Percentiles rank a stretch among this genome's conserved stretches.
Evolutionary conservation across 2,797 vertebrate species (phyloP).

Genomic region (Astyanax mexicanus): DNA sequence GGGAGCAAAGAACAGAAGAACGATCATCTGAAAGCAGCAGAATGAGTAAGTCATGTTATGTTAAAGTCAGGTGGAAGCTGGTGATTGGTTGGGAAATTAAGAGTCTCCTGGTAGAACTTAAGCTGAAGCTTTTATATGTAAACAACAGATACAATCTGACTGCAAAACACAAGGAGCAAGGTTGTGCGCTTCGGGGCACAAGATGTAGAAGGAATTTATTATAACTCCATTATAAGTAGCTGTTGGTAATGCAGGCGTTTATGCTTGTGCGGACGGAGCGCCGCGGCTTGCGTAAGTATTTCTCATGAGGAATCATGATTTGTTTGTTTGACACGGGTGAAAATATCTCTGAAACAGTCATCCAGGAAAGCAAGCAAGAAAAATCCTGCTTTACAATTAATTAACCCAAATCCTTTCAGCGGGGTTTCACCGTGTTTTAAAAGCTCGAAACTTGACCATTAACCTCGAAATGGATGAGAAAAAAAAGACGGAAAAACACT

Average conservation of each 20-base stretch:
- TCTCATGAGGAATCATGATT: slow-evolving; percentile 28
- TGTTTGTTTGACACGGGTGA: slow-evolving; percentile 47
- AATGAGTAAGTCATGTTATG: too few species aligned
- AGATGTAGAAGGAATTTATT: background rate
- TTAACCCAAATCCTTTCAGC: slow-evolving; percentile 82
- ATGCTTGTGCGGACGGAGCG: background rate
- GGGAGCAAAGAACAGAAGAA: too few species aligned
- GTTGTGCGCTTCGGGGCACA: background rate
- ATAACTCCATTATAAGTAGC: background rate
- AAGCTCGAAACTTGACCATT: slow-evolving; percentile 86
- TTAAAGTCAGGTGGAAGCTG: too few species aligned
- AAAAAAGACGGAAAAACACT: slow-evolving; percentile 62
- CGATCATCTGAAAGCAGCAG: too few species aligned
- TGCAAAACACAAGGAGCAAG: background rate
- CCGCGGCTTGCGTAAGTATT: slow-evolving; percentile 21
- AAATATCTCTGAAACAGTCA: slow-evolving; percentile 55
- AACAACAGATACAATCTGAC: too few species aligned
- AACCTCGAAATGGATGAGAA: slow-evolving; percentile 84
- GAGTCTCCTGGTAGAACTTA: too few species aligned
- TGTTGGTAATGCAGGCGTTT: slow-evolving; percentile 8
- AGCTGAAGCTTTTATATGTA: too few species aligned
- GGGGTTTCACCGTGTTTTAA: slow-evolving; percentile 79
- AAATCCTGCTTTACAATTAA: slow-evolving; percentile 80
- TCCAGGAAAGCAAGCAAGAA: slow-evolving; percentile 51
- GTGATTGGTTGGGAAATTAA: too few species aligned